Percentiles rank a stretch among this genome's conserved stretches.
phyloP scores from a whole-genome alignment of 2,888 invertebrate species.

The Helicoverpa assulta region DNA sequence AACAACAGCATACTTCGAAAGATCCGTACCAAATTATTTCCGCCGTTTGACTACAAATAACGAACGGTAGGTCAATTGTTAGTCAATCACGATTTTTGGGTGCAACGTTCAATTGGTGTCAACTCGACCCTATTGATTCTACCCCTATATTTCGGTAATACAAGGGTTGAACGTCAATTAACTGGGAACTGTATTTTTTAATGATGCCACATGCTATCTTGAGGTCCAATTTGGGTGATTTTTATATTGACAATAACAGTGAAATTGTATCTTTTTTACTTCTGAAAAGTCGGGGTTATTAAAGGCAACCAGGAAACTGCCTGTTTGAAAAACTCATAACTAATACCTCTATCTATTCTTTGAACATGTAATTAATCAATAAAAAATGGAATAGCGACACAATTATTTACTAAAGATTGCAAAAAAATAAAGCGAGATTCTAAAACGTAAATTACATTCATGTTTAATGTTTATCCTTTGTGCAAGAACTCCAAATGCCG shows the following conservation, averaged over 20 bases:
- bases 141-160: slow-evolving; percentile 54
- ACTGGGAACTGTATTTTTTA: slow-evolving; percentile 24
- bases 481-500: background rate
- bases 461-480: background rate
- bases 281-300: too few relatives aligned
- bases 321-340: too few relatives aligned
- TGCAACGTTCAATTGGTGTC: slow-evolving; percentile 68
- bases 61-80: slow-evolving; percentile 35
- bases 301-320: too few relatives aligned
- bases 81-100: slow-evolving; percentile 47
- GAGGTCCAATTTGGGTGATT: background rate
- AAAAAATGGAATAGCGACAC: too few relatives aligned
- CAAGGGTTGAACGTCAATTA: slow-evolving; percentile 61
- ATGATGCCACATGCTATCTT: slow-evolving; percentile 6
- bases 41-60: slow-evolving; percentile 52
- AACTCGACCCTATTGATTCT: slow-evolving; percentile 58
- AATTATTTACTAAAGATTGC: too few relatives aligned
- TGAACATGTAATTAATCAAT: too few relatives aligned
- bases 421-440: background rate
- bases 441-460: background rate
- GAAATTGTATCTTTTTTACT: too few relatives aligned
- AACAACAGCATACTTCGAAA: slow-evolving; percentile 34
- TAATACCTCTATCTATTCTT: too few relatives aligned
- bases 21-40: slow-evolving; percentile 56
- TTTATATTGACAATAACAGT: background rate